Conservation (phyloP, 2,888 invertebrate genomes). For the Mythimna albipuncta region DNA sequence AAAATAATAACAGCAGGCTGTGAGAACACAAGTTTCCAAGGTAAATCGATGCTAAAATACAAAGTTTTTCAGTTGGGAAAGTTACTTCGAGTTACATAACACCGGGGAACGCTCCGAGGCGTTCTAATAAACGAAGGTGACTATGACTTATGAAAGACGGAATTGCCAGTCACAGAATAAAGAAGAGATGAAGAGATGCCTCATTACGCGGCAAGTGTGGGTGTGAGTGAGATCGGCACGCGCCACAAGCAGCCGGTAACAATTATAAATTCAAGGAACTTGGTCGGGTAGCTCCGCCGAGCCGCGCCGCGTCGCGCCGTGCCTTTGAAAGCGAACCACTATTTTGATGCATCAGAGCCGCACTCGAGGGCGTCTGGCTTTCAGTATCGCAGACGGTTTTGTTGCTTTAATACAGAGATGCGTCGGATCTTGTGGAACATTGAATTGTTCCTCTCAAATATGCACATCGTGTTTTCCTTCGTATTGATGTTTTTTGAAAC, state of each 20-base stretch:
- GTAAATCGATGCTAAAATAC: slow-evolving; percentile 55
- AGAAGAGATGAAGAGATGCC: slow-evolving; percentile 57
- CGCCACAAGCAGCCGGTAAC: slow-evolving; percentile 65
- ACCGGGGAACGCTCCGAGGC: slow-evolving; percentile 33
- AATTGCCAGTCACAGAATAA: slow-evolving; percentile 54
- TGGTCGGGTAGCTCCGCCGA: slow-evolving; percentile 41
- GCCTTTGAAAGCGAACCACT: slow-evolving; percentile 67
- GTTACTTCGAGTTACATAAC: slow-evolving; percentile 51
- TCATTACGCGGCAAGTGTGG: slow-evolving; percentile 64
- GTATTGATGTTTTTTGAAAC: slow-evolving; percentile 38
- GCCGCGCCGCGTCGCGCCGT: slow-evolving; percentile 48
- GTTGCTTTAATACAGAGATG: slow-evolving; percentile 61
- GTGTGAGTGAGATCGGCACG: slow-evolving; percentile 58
- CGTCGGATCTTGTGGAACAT: slow-evolving; percentile 56
- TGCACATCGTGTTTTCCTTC: slow-evolving; percentile 16
- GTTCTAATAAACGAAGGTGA: slow-evolving; percentile 56
- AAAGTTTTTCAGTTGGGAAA: slow-evolving; percentile 51
- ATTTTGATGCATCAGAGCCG: slow-evolving; percentile 68
- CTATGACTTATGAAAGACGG: slow-evolving; percentile 43
- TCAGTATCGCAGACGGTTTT: slow-evolving; percentile 70
- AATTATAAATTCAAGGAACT: slow-evolving; percentile 73
- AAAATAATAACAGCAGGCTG: slow-evolving; percentile 45
- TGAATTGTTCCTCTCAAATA: slow-evolving; percentile 55
- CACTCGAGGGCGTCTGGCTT: slow-evolving; percentile 76
- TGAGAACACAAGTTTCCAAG: slow-evolving; percentile 51